Conservation (phyloP, 2,113 vertebrate species). For the Brachionichthys hirsutus region DNA sequence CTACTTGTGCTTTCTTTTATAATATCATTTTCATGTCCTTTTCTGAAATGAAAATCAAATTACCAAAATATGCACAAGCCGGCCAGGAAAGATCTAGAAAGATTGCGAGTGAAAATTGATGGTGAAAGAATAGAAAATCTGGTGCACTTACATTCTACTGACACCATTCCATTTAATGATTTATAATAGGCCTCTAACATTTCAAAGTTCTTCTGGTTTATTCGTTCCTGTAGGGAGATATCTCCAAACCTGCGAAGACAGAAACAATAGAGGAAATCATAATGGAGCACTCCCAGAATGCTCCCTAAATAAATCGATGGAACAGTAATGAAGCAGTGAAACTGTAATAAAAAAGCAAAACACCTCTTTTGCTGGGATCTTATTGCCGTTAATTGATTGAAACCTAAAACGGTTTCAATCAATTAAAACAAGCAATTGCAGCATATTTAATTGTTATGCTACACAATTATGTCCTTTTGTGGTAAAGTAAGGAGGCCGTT, state of each 20-base stretch:
- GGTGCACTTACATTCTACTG: constrained; percentile 89
- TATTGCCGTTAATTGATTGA: too few species aligned
- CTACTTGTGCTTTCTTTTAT: too few species aligned
- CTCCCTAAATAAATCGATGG: background rate
- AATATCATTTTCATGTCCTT: too few species aligned
- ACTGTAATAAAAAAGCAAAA: too few species aligned
- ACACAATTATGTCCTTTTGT: too few species aligned
- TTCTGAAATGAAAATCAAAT: too few species aligned
- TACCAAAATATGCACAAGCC: too few species aligned
- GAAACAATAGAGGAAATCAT: background rate
- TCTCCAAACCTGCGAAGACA: constrained; percentile 88
- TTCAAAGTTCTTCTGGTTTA: constrained; percentile 97
- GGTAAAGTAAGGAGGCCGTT: background rate
- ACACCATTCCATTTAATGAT: constrained; percentile 88
- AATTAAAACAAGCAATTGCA: background rate
- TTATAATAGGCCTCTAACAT: constrained; percentile 92
- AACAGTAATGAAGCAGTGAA: background rate
- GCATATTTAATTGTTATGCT: background rate
- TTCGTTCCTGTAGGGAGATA: constrained; percentile 93
- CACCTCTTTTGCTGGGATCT: too few species aligned
- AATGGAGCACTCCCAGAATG: background rate
- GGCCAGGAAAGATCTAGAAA: background rate
- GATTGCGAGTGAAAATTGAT: background rate
- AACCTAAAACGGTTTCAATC: background rate
- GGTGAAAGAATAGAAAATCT: background rate